Base-by-base conservation (phyloP, 2,888 invertebrate genomes). In the Sarcophaga carnaria region DNA sequence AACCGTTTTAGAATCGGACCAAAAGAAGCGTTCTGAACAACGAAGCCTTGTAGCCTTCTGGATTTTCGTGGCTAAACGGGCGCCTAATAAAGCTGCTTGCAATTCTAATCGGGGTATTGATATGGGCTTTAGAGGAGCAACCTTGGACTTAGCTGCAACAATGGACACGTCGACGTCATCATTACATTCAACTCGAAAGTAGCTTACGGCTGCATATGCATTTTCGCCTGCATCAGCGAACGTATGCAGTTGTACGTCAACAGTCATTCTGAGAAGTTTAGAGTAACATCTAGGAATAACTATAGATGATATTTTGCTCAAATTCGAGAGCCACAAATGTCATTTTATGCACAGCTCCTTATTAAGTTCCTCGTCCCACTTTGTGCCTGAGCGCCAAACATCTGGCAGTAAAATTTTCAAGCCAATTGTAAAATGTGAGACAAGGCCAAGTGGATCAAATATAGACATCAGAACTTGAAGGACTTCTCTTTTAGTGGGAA, bases 191-290 rank as follows among this genome's bases (percentile, higher is more conserved):
- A 66, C 17, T 27, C 69, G 69, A 60, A 79, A 69, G 69, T 75
- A 84, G 70, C 80, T 63, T 8, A 83, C 83, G 4, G 83, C 79
- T 25, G 84, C 84, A 66, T 80, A 75, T 27, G 72, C 72, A 60
- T 66, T 49, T 27, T 80, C 78, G 11, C 72, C 77, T 22, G 85
- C 77, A 60, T 81, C 81, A 22, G 77, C 80, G 54, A 80, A 80
- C 22, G 80, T 81, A 66, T 85, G 80, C 20, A 85, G 20, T 45
- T 78, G 63, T 12, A 84, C 64, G n/a, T 77, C 6, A 49, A 12
- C 10, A 5, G 70, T 22, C n/a, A 17, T 20, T 10, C 10, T 49
- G 22, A 49, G 20, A 5, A 59, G 11, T 10, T 22, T 20, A 11
- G 71, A 79, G 62, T 69, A 79, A n/a, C 71, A 71, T 10, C 71